Percentiles rank a stretch among this genome's conserved stretches.
Conservation (phyloP, 2,797 vertebrate species). For the Brachyalestes nurse region DNA sequence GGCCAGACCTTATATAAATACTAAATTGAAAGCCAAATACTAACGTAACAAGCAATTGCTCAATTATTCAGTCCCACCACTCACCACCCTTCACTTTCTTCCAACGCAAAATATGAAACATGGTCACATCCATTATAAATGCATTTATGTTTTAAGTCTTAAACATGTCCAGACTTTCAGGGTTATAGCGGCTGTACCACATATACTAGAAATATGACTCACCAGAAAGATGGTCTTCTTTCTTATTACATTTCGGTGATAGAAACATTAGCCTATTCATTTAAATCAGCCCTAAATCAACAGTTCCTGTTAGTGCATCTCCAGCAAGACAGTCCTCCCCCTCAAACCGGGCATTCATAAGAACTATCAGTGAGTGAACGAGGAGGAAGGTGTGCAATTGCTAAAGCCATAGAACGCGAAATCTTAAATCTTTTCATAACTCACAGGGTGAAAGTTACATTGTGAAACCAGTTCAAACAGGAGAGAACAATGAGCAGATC, state of each 20-base stretch:
- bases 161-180: too few relatives aligned
- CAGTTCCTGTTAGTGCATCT: conserved; percentile 26
- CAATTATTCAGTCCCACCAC: too few relatives aligned
- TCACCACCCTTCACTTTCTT: too few relatives aligned
- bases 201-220: conserved; percentile 34
- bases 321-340: conserved; percentile 21
- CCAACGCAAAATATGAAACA: too few relatives aligned
- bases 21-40: too few relatives aligned
- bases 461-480: conserved; percentile 26
- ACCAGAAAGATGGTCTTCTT: conserved; percentile 40
- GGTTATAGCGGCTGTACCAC: too few relatives aligned
- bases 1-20: too few relatives aligned
- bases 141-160: too few relatives aligned
- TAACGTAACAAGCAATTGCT: too few relatives aligned
- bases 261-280: conserved; percentile 50
- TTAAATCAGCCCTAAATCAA: conserved; percentile 46
- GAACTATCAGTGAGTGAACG: background rate
- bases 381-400: background rate
- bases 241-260: conserved; percentile 30
- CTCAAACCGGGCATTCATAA: conserved; percentile 37
- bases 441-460: conserved; percentile 28
- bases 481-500: conserved; percentile 32
- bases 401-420: background rate
- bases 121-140: too few relatives aligned
- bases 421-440: conserved; percentile 39